Evolutionary conservation across 1,140 invertebrate genomes (phyloP).

Genomic region (Hyphantria cunea): DNA sequence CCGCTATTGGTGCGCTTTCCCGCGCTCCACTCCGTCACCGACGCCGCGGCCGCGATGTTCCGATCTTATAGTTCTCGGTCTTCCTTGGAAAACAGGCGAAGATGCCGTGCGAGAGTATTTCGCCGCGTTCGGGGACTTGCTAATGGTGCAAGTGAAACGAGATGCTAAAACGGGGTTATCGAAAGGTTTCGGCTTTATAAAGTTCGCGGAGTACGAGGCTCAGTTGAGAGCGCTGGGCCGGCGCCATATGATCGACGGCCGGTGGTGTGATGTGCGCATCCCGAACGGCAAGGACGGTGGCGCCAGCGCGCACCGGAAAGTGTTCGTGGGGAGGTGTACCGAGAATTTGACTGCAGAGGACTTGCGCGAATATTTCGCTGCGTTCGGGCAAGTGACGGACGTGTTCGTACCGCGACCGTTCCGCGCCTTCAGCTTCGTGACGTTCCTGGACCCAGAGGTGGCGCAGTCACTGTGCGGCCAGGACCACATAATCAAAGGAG

Average conservation of each 20-base stretch:
- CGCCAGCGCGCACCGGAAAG: slow-evolving; percentile 94
- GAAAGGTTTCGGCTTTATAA: slow-evolving; percentile 93
- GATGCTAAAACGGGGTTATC: slow-evolving; percentile 90
- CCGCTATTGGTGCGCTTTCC: slow-evolving; percentile 77
- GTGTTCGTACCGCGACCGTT: slow-evolving; percentile 98
- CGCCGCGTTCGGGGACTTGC: slow-evolving; percentile 88
- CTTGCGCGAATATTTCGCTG: slow-evolving; percentile 95
- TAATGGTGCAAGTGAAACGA: slow-evolving; percentile 88
- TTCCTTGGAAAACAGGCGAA: slow-evolving; percentile 91
- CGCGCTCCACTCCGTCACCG: slow-evolving; percentile 62
- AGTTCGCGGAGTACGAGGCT: slow-evolving; percentile 87
- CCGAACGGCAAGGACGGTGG: slow-evolving; percentile 90
- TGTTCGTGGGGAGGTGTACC: slow-evolving; percentile 97
- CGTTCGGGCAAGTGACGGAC: slow-evolving; percentile 97
- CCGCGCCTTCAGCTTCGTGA: slow-evolving; percentile 97
- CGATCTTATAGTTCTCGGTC: slow-evolving; percentile 90
- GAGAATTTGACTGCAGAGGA: slow-evolving; percentile 95
- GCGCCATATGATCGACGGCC: slow-evolving; percentile 89
- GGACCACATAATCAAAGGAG: slow-evolving; percentile 97
- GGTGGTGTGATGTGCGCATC: slow-evolving; percentile 92
- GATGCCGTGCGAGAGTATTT: slow-evolving; percentile 89
- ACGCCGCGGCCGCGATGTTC: slow-evolving; percentile 91
- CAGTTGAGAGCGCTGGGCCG: slow-evolving; percentile 85
- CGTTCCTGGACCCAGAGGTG: slow-evolving; percentile 96
- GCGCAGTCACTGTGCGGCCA: slow-evolving; percentile 97